A percentile compares a stretch with the other conserved stretches of the same genome.
These are phyloP conservation scores for Megastigmus dorsalis DNA, from an alignment of 2,888 invertebrate species.

Conservation along the genomic window DNA sequence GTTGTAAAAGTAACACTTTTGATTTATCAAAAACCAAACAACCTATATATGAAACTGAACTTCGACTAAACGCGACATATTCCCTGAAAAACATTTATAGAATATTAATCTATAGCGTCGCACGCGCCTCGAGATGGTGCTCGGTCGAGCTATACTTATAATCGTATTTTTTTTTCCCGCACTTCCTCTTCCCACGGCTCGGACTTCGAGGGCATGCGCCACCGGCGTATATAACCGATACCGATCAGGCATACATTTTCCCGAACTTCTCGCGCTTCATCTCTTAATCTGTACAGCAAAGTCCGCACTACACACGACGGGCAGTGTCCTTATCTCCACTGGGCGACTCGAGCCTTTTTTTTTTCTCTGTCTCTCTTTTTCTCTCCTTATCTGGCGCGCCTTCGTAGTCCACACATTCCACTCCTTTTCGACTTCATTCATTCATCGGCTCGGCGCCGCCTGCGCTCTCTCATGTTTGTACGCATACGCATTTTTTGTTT, in stretches of 20 bases:
- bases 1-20: too few relatives aligned
- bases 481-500: neutral
- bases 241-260: constrained; percentile 13
- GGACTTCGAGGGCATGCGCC: neutral
- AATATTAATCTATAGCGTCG: too few relatives aligned
- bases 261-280: neutral
- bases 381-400: constrained; percentile 11
- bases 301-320: neutral
- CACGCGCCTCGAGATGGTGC: too few relatives aligned
- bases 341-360: neutral
- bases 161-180: constrained; percentile 13
- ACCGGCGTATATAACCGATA: neutral
- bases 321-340: constrained; percentile 24
- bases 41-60: too few relatives aligned
- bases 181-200: constrained; percentile 37
- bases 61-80: too few relatives aligned
- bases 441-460: constrained; percentile 20
- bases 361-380: constrained; percentile 8
- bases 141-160: too few relatives aligned
- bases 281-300: neutral
- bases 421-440: constrained; percentile 37
- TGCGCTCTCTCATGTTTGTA: neutral
- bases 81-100: too few relatives aligned
- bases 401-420: constrained; percentile 8
- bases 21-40: too few relatives aligned